Conservation (phyloP, 2,888 invertebrate species). For the Amphipoea oculea region DNA sequence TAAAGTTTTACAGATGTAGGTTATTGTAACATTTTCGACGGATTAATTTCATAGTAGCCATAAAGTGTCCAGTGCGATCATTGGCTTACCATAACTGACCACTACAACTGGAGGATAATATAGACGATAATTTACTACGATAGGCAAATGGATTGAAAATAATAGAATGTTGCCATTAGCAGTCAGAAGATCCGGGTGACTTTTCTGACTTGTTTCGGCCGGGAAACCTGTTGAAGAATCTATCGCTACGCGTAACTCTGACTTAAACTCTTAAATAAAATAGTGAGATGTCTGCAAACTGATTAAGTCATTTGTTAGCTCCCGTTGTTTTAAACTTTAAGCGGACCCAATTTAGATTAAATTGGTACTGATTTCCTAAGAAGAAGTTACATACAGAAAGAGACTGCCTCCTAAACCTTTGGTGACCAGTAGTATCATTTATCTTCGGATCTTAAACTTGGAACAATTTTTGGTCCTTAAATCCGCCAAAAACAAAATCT, state of each 20-base stretch:
- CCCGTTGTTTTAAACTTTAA: not conserved
- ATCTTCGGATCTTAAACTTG: not conserved
- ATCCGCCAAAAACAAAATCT: not conserved
- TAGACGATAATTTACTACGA: not conserved
- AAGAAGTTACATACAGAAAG: not conserved
- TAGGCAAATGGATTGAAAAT: not conserved
- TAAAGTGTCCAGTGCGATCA: not conserved
- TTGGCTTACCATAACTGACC: not conserved
- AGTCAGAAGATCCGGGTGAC: not conserved
- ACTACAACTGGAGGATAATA: not conserved
- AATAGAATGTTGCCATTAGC: not conserved
- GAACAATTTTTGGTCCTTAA: not conserved
- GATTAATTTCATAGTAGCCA: not conserved
- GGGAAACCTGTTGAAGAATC: not conserved
- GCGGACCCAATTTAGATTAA: not conserved
- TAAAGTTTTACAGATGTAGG: not conserved
- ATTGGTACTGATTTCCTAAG: not conserved
- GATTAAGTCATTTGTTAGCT: not conserved
- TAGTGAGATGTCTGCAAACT: not conserved
- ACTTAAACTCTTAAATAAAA: not conserved
- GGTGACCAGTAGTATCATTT: not conserved
- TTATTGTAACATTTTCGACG: not conserved
- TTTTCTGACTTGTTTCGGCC: not conserved
- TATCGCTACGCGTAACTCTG: not conserved
- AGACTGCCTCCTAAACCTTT: not conserved